phyloP scores from a whole-genome alignment of 2,113 vertebrate species.

The Parus major region DNA sequence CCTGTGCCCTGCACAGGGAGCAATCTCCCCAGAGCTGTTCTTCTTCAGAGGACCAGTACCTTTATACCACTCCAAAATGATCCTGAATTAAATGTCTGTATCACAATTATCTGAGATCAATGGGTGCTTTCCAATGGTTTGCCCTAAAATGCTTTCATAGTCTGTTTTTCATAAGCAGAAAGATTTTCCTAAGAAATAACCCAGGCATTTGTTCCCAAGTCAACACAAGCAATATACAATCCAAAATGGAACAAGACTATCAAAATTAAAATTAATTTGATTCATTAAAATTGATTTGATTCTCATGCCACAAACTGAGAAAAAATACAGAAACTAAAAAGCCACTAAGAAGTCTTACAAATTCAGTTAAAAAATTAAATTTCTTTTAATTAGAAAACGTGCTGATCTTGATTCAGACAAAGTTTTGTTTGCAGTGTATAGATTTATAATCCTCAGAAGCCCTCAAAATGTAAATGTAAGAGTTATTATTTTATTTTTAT shows the following conservation, averaged over 20 bases:
- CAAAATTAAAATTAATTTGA: background rate
- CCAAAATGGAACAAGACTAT: background rate
- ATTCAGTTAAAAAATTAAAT: background rate
- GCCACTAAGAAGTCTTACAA: background rate
- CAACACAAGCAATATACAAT: background rate
- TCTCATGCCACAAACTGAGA: background rate
- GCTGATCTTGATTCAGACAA: background rate
- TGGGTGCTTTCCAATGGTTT: background rate
- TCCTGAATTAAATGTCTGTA: background rate
- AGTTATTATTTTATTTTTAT: background rate
- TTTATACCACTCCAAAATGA: background rate
- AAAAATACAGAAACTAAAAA: background rate
- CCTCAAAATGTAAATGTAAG: background rate
- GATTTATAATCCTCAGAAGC: background rate
- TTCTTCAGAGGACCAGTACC: background rate
- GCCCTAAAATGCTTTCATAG: background rate
- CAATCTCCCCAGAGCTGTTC: background rate
- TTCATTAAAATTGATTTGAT: rapidly evolving
- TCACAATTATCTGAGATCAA: background rate
- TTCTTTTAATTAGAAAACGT: background rate
- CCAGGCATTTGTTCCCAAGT: background rate
- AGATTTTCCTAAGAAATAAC: background rate
- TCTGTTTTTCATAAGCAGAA: background rate
- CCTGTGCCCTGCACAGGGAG: rapidly evolving
- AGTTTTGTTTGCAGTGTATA: background rate